A percentile compares a stretch with the other conserved stretches of the same genome.
Conservation (phyloP, 2,113 vertebrate genomes). For the Sinosuthora webbiana region DNA sequence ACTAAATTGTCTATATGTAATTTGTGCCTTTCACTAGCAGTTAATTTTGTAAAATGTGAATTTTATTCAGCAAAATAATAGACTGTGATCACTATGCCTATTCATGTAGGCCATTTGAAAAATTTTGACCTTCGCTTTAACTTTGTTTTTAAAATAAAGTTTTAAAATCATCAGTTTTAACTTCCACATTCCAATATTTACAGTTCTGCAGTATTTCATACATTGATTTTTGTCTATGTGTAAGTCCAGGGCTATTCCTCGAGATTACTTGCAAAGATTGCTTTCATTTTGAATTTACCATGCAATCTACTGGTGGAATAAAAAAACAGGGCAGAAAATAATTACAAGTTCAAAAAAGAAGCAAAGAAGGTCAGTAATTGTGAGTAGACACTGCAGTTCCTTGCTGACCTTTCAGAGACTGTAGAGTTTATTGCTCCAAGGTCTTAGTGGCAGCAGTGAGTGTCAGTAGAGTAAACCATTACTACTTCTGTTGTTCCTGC, state of each 20-base stretch:
- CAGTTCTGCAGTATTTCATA: background rate
- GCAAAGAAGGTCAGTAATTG: background rate
- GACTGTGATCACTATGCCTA: background rate
- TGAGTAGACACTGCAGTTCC: background rate
- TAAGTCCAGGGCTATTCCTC: background rate
- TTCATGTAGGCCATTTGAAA: background rate
- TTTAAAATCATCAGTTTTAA: background rate
- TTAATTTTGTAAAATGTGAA: background rate
- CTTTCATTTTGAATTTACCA: background rate
- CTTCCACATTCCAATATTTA: background rate
- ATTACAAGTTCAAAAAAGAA: background rate
- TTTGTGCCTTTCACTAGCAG: background rate
- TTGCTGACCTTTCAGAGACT: background rate
- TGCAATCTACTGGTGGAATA: background rate
- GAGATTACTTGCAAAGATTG: background rate
- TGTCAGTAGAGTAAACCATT: background rate
- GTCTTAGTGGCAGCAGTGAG: background rate
- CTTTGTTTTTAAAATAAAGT: background rate
- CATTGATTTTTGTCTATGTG: background rate
- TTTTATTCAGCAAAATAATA: background rate
- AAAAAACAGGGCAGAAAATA: background rate
- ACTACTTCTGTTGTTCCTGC: background rate
- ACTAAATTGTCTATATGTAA: background rate
- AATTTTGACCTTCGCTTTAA: background rate
- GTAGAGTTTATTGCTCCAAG: background rate